phyloP scores from a whole-genome alignment of 2,888 invertebrate species.

The Rhingia campestris region DNA sequence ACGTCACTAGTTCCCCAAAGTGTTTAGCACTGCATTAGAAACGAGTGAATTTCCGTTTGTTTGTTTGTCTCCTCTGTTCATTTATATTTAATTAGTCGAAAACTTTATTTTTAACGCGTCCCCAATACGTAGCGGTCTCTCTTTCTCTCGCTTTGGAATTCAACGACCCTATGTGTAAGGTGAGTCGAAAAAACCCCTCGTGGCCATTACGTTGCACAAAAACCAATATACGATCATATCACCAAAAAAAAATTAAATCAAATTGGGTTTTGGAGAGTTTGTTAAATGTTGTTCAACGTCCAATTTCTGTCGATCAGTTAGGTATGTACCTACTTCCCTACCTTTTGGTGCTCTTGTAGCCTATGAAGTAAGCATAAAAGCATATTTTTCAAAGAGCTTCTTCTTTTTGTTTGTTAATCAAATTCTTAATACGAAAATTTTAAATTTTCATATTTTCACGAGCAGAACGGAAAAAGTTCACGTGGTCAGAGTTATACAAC shows the following conservation, averaged over 20 bases:
- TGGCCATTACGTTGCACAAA: slow-evolving; percentile 12
- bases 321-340: no score
- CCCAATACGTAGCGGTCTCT: neutral
- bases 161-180: slow-evolving; percentile 7
- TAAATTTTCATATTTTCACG: neutral
- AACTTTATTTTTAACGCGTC: neutral
- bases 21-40: slow-evolving; percentile 36
- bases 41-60: neutral
- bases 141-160: neutral
- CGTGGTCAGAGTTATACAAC: slow-evolving; percentile 63
- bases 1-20: slow-evolving; percentile 46
- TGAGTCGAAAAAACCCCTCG: slow-evolving; percentile 4
- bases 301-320: no score
- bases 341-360: no score
- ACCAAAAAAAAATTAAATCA: neutral
- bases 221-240: neutral
- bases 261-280: no score
- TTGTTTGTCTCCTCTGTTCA: neutral
- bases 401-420: no score
- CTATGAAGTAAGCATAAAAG: no score
- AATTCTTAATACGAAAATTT: neutral
- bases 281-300: no score
- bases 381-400: no score
- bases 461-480: slow-evolving; percentile 33
- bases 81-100: slow-evolving; percentile 1